Evolutionary conservation across 2,888 invertebrate species (phyloP).

Genomic region (Pseudolycoriella hygida): DNA sequence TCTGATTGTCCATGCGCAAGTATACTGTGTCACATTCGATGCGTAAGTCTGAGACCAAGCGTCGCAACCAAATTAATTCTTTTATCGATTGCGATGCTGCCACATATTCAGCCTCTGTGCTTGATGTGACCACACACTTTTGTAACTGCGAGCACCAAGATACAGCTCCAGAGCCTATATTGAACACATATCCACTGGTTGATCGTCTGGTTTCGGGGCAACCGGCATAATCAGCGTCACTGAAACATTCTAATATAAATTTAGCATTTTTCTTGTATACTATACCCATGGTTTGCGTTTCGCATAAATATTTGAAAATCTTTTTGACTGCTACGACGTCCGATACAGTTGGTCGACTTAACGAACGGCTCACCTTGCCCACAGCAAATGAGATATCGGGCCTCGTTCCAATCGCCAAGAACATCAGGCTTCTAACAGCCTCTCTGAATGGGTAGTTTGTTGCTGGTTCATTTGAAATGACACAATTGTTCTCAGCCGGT

Average conservation of each 20-base stretch:
- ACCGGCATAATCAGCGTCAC: conserved; percentile 13
- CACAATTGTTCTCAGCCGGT: conserved; percentile 4
- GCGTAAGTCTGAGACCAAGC: no score
- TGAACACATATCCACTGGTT: conserved; percentile 12
- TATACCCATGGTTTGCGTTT: conserved; percentile 9
- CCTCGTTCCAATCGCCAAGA: conserved; percentile 8
- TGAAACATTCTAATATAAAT: conserved; percentile 7
- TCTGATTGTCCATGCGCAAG: no score
- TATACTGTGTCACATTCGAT: no score
- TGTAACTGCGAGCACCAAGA: conserved; percentile 17
- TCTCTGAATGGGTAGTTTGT: conserved; percentile 1
- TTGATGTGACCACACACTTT: conserved; percentile 16
- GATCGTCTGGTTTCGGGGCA: conserved; percentile 11
- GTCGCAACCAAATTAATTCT: conserved; percentile 10
- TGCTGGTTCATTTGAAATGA: neutral
- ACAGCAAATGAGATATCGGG: conserved; percentile 9
- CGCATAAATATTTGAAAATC: no score
- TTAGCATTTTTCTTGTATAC: conserved; percentile 2
- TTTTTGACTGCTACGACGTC: conserved; percentile 11
- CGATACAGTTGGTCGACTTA: conserved; percentile 7
- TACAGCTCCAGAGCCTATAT: conserved; percentile 13
- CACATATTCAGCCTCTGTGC: conserved; percentile 14
- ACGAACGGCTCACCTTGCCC: conserved; percentile 1
- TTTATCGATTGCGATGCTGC: conserved; percentile 12
- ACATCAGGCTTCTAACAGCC: conserved; percentile 8